A percentile compares a stretch with the other conserved stretches of the same genome.
Evolutionary conservation across 2,888 invertebrate genomes (phyloP).

Genomic region (Eristalis intricaria): DNA sequence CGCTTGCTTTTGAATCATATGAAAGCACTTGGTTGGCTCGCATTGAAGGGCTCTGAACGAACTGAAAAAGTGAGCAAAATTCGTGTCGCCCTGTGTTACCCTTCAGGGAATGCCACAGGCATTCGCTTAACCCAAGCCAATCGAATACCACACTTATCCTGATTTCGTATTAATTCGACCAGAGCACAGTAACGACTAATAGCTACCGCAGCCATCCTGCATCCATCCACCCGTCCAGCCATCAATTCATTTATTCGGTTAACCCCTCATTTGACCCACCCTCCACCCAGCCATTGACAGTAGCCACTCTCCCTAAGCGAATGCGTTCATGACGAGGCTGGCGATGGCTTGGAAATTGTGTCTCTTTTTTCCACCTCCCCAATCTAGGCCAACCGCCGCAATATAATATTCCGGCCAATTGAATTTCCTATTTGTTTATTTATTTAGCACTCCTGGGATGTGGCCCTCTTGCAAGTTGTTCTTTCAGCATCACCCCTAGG

Average conservation of each 20-base stretch:
- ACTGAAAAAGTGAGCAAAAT: background rate
- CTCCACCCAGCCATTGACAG: background rate
- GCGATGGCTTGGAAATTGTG: conserved; percentile 26
- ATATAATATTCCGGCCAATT: conserved; percentile 63
- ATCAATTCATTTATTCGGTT: conserved; percentile 35
- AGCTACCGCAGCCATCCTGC: conserved; percentile 42
- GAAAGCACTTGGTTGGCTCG: too few species aligned
- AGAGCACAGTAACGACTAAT: conserved; percentile 16
- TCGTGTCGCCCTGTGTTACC: background rate
- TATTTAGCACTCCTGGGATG: conserved; percentile 40
- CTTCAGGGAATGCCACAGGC: background rate
- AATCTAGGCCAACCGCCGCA: conserved; percentile 18
- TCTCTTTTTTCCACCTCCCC: conserved; percentile 16
- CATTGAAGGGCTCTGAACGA: too few species aligned
- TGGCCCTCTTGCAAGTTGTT: conserved; percentile 17
- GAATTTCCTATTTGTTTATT: conserved; percentile 60
- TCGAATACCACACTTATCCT: conserved; percentile 8
- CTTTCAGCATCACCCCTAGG: conserved; percentile 7
- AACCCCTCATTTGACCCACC: background rate
- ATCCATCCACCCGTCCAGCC: conserved; percentile 19
- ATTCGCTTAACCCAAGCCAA: background rate
- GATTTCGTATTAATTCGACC: conserved; percentile 30
- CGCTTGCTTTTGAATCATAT: too few species aligned
- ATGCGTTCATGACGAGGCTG: conserved; percentile 41
- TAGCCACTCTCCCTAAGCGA: background rate